Conservation (phyloP, 1,140 invertebrate species). For the Drosophila cardini region DNA sequence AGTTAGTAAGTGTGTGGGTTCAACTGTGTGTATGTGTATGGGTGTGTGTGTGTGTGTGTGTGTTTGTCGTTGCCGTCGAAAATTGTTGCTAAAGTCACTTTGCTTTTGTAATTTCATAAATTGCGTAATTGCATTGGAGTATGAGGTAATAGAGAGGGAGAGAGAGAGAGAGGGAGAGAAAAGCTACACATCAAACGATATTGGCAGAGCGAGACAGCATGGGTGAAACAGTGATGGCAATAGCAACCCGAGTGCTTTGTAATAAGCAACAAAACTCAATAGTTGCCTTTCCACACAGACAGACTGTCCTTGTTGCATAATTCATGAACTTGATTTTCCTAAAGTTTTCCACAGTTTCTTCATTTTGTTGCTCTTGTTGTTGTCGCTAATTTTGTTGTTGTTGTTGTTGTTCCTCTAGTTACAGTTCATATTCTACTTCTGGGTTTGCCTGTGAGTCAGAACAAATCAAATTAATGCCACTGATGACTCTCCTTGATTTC, state of each 20-base stretch:
- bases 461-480: conserved; percentile 62
- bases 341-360: conserved; percentile 22
- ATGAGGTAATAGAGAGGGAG: too few species aligned
- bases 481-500: conserved; percentile 56
- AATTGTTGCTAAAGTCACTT: conserved; percentile 59
- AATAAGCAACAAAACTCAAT: conserved; percentile 44
- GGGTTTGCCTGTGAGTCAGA: conserved; percentile 20
- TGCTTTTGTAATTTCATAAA: conserved; percentile 66
- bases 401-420: conserved; percentile 8
- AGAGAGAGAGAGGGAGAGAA: neutral
- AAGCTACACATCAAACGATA: conserved; percentile 9
- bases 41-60: conserved; percentile 3
- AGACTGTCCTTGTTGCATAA: conserved; percentile 43
- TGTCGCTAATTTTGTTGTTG: neutral
- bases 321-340: conserved; percentile 45
- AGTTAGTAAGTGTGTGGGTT: neutral
- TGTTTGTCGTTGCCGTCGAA: conserved; percentile 10
- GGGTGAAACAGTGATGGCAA: conserved; percentile 14
- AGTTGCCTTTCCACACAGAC: conserved; percentile 22
- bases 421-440: neutral
- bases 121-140: conserved; percentile 67
- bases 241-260: conserved; percentile 11
- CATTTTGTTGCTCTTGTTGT: conserved; percentile 10
- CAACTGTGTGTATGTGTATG: conserved; percentile 3
- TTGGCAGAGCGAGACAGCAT: neutral